Base-by-base conservation (phyloP, 2,113 vertebrate species). In the Mormoops blainvillei region DNA sequence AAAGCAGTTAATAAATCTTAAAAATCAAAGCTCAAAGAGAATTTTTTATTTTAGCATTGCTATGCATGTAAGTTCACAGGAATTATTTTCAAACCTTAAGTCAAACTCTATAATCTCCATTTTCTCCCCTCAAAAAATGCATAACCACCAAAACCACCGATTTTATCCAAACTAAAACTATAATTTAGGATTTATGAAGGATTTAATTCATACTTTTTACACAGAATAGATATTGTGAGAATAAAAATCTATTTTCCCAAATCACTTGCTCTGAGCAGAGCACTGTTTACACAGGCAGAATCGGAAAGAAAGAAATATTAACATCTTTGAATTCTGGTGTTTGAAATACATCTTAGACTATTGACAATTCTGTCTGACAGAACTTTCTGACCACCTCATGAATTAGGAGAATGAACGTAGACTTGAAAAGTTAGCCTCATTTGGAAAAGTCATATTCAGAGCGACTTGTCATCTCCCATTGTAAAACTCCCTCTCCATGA, bases 401-500 rank as follows among this genome's bases (percentile, higher is more conserved):
- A 94, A 94, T 93, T 91, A 97, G 65, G 33, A 91, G 45, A 86
- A n/a, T 76, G 80, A 96, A 50, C 15, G 41, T 45, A 43, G 45
- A 78, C 89, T 96, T 96, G 70, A 89, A 94, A 87, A 89, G 24
- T 94, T 68, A 87, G 65, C 31, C 36, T 92, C 67, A 58, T 94
- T 95, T 87, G 67, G 90, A 88, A 76, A 65, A 85, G 88, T 97
- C 96, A 84, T 82, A 56, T 85, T 92, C 73, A 83, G 73, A 93
- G n/a, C 1, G 8, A 24, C 85, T 91, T 97, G 78, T 95, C 95
- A n/a, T 91, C 73, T 97, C 78, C 81, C 94, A 58, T 91, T 95
- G 91, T 89, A 73, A 97, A 97, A 93, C 2, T 24, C 54, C 10
- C 86, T 96, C 56, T 50, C 54, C 31, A 43, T 45, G 83, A 24